These are phyloP conservation scores for Euzophera pinguis DNA, from an alignment of 2,888 invertebrate species.

Conservation along the genomic window DNA sequence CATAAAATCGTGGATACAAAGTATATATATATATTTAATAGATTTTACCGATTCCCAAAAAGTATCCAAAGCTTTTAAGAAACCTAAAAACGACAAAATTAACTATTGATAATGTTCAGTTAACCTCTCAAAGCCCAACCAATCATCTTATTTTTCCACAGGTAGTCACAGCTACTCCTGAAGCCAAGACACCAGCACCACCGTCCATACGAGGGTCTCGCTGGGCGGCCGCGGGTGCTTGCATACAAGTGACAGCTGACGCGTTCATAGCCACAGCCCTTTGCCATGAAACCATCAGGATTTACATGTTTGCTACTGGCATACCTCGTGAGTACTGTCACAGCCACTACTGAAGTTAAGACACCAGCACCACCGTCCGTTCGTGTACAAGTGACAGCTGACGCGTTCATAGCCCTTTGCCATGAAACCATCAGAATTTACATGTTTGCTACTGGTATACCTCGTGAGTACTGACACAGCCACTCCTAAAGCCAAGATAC, in stretches of 20 bases:
- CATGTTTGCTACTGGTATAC: constrained; percentile 62
- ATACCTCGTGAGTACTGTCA: constrained; percentile 50
- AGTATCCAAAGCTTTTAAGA: no score
- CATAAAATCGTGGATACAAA: no score
- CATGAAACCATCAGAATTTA: constrained; percentile 51
- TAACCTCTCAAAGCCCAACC: no score
- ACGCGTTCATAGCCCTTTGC: constrained; percentile 60
- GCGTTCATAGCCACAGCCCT: constrained; percentile 59
- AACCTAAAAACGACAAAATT: no score
- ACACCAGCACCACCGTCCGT: constrained; percentile 56
- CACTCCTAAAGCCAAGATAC: constrained; percentile 59
- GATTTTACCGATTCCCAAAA: no score
- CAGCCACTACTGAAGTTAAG: constrained; percentile 55
- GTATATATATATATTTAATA: no score
- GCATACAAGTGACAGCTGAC: constrained; percentile 51
- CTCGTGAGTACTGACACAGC: constrained; percentile 41
- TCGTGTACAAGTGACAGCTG: constrained; percentile 53
- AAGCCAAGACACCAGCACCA: constrained; percentile 57
- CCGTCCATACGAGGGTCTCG: constrained; percentile 59
- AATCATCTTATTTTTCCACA: constrained; percentile 19
- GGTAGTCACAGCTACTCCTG: constrained; percentile 71
- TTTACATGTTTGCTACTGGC: constrained; percentile 60
- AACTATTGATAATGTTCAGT: no score
- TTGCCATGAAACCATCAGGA: constrained; percentile 51
- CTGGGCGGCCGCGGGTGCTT: constrained; percentile 60